These are phyloP conservation scores for Helicoverpa assulta DNA, from an alignment of 2,888 invertebrate species.

Conservation along the genomic window DNA sequence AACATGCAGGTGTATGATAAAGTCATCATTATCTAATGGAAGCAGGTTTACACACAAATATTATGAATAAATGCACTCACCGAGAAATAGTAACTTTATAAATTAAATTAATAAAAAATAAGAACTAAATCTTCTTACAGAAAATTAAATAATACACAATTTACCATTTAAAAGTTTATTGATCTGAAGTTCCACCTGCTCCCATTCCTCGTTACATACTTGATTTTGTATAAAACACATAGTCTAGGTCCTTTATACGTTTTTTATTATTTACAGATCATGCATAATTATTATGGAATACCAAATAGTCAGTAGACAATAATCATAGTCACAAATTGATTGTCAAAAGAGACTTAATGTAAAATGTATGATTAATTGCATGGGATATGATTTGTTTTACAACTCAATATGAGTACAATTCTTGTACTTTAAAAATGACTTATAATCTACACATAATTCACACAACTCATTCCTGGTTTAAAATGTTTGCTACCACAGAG, in stretches of 20 bases:
- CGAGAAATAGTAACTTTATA: slow-evolving; percentile 23
- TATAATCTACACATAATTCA: slow-evolving; percentile 30
- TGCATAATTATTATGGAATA: slow-evolving; percentile 21
- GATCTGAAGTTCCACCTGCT: slow-evolving; percentile 74
- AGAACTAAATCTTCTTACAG: slow-evolving; percentile 25
- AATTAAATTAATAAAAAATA: slow-evolving; percentile 5
- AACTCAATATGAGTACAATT: slow-evolving; percentile 50
- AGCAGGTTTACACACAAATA: slow-evolving; percentile 78
- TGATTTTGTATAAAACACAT: slow-evolving; percentile 55
- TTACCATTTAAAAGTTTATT: slow-evolving; percentile 71
- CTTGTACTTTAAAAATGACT: slow-evolving; percentile 56
- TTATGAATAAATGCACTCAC: slow-evolving; percentile 51
- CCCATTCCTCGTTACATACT: slow-evolving; percentile 71
- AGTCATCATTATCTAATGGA: slow-evolving; percentile 73
- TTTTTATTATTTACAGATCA: slow-evolving; percentile 55
- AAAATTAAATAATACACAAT: slow-evolving; percentile 67
- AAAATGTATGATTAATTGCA: slow-evolving; percentile 21
- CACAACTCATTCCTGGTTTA: slow-evolving; percentile 12
- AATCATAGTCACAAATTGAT: slow-evolving; percentile 13
- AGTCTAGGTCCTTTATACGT: slow-evolving; percentile 63
- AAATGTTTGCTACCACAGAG: slow-evolving; percentile 31
- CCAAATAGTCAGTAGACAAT: neutral
- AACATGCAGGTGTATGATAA: slow-evolving; percentile 54
- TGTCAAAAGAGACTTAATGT: slow-evolving; percentile 16
- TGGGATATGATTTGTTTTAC: slow-evolving; percentile 34